Evolutionary conservation across 2,797 vertebrate genomes (phyloP).

Genomic region (Rhinella marina): DNA sequence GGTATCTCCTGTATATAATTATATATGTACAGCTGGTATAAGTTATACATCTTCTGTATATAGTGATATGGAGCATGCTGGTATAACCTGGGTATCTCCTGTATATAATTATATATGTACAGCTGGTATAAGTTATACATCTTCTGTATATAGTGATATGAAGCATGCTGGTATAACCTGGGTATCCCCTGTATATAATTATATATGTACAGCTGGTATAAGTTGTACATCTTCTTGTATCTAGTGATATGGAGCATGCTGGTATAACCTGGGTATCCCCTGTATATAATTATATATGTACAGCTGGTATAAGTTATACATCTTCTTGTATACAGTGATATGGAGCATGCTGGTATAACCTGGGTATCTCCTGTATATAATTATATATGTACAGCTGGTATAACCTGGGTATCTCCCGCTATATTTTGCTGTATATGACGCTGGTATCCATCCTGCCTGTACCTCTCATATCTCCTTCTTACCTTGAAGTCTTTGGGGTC

Average conservation of each 20-base stretch:
- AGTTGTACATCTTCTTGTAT: too few relatives aligned
- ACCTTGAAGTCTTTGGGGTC: constrained; percentile 48
- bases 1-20: constrained; percentile 1
- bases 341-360: not conserved
- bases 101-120: constrained; percentile 9
- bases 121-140: not conserved
- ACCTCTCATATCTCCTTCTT: not conserved
- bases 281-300: not conserved
- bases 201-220: not conserved
- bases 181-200: not conserved
- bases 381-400: not conserved
- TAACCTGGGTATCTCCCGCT: not conserved
- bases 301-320: too few relatives aligned
- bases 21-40: not conserved
- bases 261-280: not conserved
- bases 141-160: too few relatives aligned
- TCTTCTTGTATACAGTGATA: too few relatives aligned
- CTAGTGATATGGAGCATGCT: not conserved
- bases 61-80: not conserved
- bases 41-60: too few relatives aligned
- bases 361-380: constrained; percentile 4
- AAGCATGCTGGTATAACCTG: not conserved
- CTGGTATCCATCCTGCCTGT: not conserved
- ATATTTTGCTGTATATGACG: too few relatives aligned
- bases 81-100: not conserved